Conservation (phyloP, 2,113 vertebrate species). For the Larimichthys polyactis region DNA sequence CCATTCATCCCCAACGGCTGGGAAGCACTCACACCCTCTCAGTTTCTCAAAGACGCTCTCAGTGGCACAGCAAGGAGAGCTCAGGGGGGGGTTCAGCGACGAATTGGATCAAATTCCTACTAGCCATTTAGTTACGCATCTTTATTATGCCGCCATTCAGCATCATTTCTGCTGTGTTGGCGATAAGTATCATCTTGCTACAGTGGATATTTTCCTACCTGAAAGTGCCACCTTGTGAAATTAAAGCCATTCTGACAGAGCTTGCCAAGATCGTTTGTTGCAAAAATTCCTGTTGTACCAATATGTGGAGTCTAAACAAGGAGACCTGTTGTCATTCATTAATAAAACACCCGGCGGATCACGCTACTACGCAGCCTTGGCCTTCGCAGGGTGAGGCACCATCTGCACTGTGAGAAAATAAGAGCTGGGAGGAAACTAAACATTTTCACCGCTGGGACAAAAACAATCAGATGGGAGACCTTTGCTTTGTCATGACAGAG, state of each 20-base stretch:
- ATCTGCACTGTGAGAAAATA: slow-evolving; percentile 15
- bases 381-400: slow-evolving; percentile 17
- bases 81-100: not conserved
- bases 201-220: not conserved
- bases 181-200: not conserved
- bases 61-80: slow-evolving; percentile 47
- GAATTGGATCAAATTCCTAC: slow-evolving; percentile 53
- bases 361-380: slow-evolving; percentile 15
- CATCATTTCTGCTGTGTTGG: not conserved
- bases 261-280: not conserved
- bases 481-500: not conserved
- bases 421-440: slow-evolving; percentile 1
- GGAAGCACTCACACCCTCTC: slow-evolving; percentile 66
- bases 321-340: slow-evolving; percentile 16
- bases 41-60: slow-evolving; percentile 70
- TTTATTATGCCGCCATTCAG: slow-evolving; percentile 8
- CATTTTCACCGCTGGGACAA: slow-evolving; percentile 1
- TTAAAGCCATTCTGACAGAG: slow-evolving; percentile 15
- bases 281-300: slow-evolving; percentile 12
- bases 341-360: slow-evolving; percentile 32
- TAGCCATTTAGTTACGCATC: not conserved
- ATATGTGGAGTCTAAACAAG: slow-evolving; percentile 40
- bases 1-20: slow-evolving; percentile 76
- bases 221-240: slow-evolving; percentile 31
- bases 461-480: slow-evolving; percentile 33